Conservation (phyloP, 2,888 invertebrate species). For the Tachina fera region DNA sequence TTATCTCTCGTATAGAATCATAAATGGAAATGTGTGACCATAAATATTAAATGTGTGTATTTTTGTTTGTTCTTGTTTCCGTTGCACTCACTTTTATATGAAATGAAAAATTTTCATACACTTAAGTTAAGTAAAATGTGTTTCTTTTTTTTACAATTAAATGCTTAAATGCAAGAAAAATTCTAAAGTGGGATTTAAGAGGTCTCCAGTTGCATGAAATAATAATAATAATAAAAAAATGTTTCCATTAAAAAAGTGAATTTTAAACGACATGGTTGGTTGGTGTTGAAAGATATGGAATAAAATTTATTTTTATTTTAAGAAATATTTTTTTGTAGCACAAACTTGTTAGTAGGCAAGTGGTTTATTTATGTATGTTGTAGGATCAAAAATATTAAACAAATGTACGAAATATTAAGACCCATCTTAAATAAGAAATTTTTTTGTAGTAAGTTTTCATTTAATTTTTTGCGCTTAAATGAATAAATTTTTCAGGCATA, state of each 20-base stretch:
- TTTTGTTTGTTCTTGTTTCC: constrained; percentile 6
- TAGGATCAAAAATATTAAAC: too few relatives aligned
- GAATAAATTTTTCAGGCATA: too few relatives aligned
- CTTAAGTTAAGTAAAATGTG: not conserved
- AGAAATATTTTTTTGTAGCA: too few relatives aligned
- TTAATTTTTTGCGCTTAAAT: too few relatives aligned
- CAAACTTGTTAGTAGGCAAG: too few relatives aligned
- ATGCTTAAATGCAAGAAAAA: not conserved
- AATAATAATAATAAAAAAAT: not conserved
- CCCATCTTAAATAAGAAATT: too few relatives aligned
- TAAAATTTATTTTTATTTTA: too few relatives aligned
- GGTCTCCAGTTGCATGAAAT: not conserved
- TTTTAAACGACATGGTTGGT: not conserved
- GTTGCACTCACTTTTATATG: not conserved
- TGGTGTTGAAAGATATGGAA: not conserved
- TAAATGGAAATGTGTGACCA: constrained; percentile 46
- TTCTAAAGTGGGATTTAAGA: not conserved
- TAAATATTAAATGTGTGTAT: constrained; percentile 31
- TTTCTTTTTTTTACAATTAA: not conserved
- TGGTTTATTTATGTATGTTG: too few relatives aligned
- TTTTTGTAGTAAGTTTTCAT: too few relatives aligned
- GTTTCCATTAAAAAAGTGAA: not conserved
- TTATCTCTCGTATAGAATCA: constrained; percentile 7
- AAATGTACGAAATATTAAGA: too few relatives aligned
- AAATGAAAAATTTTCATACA: constrained; percentile 19